A percentile compares a stretch with the other conserved stretches of the same genome.
Evolutionary conservation across 2,113 vertebrate species (phyloP).

Genomic region (Ctenodactylus gundi): DNA sequence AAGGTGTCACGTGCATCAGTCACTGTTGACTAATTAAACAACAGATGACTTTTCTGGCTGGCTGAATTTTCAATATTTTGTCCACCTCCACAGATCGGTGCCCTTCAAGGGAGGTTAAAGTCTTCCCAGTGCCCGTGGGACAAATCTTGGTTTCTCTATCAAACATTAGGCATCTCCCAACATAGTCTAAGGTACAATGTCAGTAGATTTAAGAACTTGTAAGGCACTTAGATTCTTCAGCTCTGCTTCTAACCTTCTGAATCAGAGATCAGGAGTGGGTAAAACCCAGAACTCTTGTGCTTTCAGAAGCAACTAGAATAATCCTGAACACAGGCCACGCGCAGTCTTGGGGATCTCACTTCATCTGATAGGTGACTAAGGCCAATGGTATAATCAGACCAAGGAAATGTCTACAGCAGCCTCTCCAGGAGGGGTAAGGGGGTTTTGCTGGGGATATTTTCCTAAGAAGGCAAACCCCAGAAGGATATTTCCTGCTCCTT

Average conservation of each 20-base stretch:
- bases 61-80: background rate
- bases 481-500: background rate
- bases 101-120: background rate
- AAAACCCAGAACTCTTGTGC: background rate
- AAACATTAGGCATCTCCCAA: background rate
- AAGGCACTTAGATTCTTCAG: background rate
- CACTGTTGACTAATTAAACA: background rate
- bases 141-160: background rate
- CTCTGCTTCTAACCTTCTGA: rapidly evolving
- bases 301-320: background rate
- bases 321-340: background rate
- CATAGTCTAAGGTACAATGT: background rate
- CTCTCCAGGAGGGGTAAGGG: background rate
- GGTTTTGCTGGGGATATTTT: background rate
- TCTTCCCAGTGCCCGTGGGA: background rate
- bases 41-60: background rate
- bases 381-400: background rate
- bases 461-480: background rate
- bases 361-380: background rate
- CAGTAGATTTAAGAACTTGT: background rate
- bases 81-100: background rate
- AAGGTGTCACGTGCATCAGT: background rate
- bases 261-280: background rate
- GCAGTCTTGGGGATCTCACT: background rate
- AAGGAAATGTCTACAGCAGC: background rate